Conservation (phyloP, 2,888 invertebrate genomes). For the Yponomeuta malinellus region DNA sequence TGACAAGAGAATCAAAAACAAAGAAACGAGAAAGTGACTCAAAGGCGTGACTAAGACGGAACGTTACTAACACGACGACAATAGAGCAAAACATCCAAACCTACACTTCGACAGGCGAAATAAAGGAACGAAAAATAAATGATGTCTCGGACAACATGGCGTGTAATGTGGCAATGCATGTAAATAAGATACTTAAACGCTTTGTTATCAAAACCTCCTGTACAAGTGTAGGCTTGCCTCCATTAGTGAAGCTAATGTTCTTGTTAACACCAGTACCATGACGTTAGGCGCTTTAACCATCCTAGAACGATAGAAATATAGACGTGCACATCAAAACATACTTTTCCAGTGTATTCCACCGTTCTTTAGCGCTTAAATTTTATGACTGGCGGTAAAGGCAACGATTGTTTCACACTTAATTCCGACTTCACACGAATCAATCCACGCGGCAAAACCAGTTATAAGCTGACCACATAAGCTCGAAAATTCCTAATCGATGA, state of each 20-base stretch:
- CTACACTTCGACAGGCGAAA: constrained; percentile 41
- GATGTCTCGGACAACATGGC: constrained; percentile 29
- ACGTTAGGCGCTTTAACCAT: constrained; percentile 37
- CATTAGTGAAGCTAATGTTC: not conserved
- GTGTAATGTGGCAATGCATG: constrained; percentile 29
- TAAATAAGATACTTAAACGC: constrained; percentile 28
- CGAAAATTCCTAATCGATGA: constrained; percentile 5
- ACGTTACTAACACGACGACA: constrained; percentile 5
- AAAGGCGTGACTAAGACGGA: not conserved
- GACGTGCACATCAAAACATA: not conserved
- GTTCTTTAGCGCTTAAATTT: not conserved
- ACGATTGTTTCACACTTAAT: no score
- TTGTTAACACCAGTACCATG: constrained; percentile 30
- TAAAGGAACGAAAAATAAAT: constrained; percentile 38
- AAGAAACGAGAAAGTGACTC: not conserved
- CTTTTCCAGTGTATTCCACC: not conserved
- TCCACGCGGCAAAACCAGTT: not conserved
- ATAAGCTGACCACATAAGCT: not conserved
- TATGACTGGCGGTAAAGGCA: not conserved
- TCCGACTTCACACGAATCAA: not conserved
- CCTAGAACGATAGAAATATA: not conserved
- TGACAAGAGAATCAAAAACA: not conserved
- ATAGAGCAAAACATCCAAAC: constrained; percentile 17
- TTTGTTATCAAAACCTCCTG: constrained; percentile 17
- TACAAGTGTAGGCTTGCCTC: constrained; percentile 54